Conservation (phyloP, 2,113 vertebrate species). For the Blennius ocellaris region DNA sequence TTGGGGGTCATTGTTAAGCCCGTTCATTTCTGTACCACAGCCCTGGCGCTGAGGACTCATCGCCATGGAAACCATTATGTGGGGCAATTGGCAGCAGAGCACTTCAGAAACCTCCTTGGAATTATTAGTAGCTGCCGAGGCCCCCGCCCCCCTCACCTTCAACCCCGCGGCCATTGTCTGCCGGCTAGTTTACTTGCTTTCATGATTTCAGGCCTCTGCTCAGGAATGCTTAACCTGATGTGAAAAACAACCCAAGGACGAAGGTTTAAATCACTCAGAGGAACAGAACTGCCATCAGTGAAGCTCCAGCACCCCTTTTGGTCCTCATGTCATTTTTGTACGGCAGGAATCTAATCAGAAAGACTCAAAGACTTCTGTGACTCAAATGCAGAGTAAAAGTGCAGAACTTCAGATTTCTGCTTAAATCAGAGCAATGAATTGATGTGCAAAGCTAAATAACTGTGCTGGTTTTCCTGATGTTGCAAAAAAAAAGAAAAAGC, state of each 20-base stretch:
- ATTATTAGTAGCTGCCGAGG: slow-evolving; percentile 72
- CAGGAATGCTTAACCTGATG: slow-evolving; percentile 56
- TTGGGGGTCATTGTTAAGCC: slow-evolving; percentile 69
- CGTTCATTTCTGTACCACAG: slow-evolving; percentile 58
- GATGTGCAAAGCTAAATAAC: slow-evolving; percentile 32
- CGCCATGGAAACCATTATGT: slow-evolving; percentile 83
- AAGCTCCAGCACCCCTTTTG: background rate
- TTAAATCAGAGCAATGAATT: slow-evolving; percentile 30
- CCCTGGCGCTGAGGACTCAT: slow-evolving; percentile 62
- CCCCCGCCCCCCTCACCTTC: slow-evolving; percentile 64
- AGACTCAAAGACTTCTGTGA: slow-evolving; percentile 8
- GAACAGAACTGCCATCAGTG: slow-evolving; percentile 1
- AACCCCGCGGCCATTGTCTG: slow-evolving; percentile 62
- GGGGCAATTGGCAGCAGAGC: slow-evolving; percentile 69
- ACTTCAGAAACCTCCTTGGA: slow-evolving; percentile 77
- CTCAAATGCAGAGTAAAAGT: background rate
- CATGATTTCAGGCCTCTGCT: slow-evolving; percentile 52
- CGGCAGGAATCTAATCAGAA: slow-evolving; percentile 5
- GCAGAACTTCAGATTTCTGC: slow-evolving; percentile 9
- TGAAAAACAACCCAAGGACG: slow-evolving; percentile 31
- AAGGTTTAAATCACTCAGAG: background rate
- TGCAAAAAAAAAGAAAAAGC: slow-evolving; percentile 32
- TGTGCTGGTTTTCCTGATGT: slow-evolving; percentile 41
- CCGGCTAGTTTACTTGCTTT: slow-evolving; percentile 54
- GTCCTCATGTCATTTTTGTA: background rate